Conservation (phyloP, 2,113 vertebrate species). For the Craseonycteris thonglongyai region DNA sequence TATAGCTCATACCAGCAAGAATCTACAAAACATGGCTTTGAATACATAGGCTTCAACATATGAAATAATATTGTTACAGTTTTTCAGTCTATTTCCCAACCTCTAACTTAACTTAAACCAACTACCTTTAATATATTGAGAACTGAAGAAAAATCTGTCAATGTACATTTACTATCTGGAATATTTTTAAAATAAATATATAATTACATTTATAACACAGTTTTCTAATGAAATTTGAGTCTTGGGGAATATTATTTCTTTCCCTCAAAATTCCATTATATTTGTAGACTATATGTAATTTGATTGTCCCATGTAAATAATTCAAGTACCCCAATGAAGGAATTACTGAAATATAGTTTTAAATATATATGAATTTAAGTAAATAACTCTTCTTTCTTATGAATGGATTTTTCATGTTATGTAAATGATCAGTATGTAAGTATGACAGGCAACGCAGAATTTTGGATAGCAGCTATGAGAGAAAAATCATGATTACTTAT, state of each 20-base stretch:
- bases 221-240: not conserved
- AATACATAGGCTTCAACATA: not conserved
- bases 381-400: not conserved
- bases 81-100: not conserved
- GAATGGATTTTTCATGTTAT: not conserved
- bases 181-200: conserved; percentile 24
- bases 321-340: not conserved
- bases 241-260: not conserved
- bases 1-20: not conserved
- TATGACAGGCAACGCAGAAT: not conserved
- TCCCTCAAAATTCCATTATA: not conserved
- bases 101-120: conserved; percentile 12
- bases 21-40: not conserved
- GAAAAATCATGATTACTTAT: not conserved
- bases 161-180: not conserved
- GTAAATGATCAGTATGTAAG: not conserved
- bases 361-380: not conserved
- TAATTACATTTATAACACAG: not conserved
- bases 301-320: not conserved
- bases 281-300: not conserved
- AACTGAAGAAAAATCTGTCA: not conserved
- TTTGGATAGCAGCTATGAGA: not conserved
- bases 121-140: not conserved
- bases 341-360: not conserved
- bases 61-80: not conserved